phyloP scores from a whole-genome alignment of 2,797 vertebrate genomes.

The Phataginus tetradactyla region DNA sequence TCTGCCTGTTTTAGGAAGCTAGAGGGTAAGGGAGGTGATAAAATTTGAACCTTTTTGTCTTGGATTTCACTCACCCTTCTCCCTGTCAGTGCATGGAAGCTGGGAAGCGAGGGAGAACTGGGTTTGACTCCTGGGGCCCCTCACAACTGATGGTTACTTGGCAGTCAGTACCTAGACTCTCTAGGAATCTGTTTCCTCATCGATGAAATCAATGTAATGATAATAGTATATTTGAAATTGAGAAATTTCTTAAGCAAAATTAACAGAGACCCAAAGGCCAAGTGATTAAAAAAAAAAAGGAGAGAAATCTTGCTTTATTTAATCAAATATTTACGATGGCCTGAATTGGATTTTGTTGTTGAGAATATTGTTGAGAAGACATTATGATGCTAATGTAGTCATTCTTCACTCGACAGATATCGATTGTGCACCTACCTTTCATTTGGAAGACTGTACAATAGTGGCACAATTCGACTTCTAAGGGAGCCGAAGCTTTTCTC shows the following conservation, averaged over 20 bases:
- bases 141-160: neutral
- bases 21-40: neutral
- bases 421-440: neutral
- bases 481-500: neutral
- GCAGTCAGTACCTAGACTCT: neutral
- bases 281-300: too few relatives aligned
- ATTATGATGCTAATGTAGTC: neutral
- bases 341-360: neutral
- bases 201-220: neutral
- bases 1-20: neutral
- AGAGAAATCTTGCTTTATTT: neutral
- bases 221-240: neutral
- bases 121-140: neutral
- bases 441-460: neutral
- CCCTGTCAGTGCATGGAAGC: fast-evolving
- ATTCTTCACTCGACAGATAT: neutral
- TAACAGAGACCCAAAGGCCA: neutral
- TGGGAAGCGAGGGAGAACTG: neutral
- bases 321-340: neutral
- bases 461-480: neutral
- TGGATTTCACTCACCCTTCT: neutral
- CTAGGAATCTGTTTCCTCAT: neutral
- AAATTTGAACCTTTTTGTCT: neutral
- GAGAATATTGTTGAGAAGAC: neutral
- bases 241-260: neutral